Conservation (phyloP, 2,797 vertebrate species). For the Lacerta viridis region DNA sequence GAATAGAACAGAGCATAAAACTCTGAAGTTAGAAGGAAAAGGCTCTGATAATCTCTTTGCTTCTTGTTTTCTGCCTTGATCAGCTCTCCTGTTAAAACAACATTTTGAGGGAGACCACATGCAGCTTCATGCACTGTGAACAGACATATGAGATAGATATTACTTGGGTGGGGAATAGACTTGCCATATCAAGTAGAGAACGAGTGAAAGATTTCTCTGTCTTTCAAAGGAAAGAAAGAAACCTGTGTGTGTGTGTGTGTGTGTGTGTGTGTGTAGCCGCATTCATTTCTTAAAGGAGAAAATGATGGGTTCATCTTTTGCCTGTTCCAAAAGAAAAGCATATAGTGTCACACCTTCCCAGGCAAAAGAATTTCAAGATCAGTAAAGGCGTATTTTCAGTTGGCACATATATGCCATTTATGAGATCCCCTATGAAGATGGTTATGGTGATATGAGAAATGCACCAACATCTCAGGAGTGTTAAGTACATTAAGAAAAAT, state of each 20-base stretch:
- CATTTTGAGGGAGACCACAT: slow-evolving; percentile 12
- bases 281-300: neutral
- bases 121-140: slow-evolving; percentile 16
- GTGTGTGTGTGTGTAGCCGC: too few species aligned
- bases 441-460: neutral
- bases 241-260: too few species aligned
- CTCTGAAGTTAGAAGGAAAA: slow-evolving; percentile 48
- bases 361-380: neutral
- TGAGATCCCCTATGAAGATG: neutral
- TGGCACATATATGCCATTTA: neutral
- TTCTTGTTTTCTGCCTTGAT: slow-evolving; percentile 40
- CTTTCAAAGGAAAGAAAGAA: slow-evolving; percentile 27
- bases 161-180: neutral
- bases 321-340: neutral
- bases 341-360: neutral
- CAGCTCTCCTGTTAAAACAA: slow-evolving; percentile 58
- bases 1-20: slow-evolving; percentile 39
- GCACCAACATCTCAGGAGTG: neutral
- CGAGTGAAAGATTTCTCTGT: neutral
- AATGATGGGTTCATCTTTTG: neutral
- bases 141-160: slow-evolving; percentile 17
- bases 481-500: neutral
- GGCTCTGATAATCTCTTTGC: slow-evolving; percentile 43
- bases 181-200: slow-evolving; percentile 13
- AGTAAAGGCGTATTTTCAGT: neutral